Base-by-base conservation (phyloP, 2,113 vertebrate genomes). In the Butorides virescens region DNA sequence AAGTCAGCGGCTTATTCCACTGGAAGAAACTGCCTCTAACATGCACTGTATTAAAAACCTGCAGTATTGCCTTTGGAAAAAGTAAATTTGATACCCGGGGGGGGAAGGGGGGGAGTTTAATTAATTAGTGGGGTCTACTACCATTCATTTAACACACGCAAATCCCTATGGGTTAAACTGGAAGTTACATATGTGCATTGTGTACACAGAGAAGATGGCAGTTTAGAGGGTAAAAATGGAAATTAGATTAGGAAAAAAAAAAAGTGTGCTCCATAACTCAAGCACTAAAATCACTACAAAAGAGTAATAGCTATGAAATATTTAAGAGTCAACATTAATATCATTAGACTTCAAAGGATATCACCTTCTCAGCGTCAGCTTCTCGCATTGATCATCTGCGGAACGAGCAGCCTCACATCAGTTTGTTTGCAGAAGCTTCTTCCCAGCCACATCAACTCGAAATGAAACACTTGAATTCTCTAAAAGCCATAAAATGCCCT, bases 301-400 rank as follows among this genome's bases (percentile, higher is more conserved):
- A 95, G 72, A 86, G 53, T 86, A 92, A 76, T 67, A 72, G 88
- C 91, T 78, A 90, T 91, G 79, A 92, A 95, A 94, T 93, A 94
- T 93, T 96, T 89, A 95, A 81, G 61, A 94, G 80, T 72, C 86
- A 94, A 93, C 73, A 84, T 89, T 96, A 94, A 92, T 88, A 95
- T 78, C 79, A 90, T 94, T 86, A 91, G 79, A 94, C 93, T 89
- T 95, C 95, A 95, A 93, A 96, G 79, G 61, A 65, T 30, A 92
- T 71, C 94, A 94, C 92, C 93, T 96, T 84, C 73, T 78, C 86
- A 84, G 88, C 0, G 5, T 65, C 92, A 93, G 79, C 92, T 92
- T 91, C 86, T 86, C 1, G 8, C 72, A 77, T 20, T 56, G 93
- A 96, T 93, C 79, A 91, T 78, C 88, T 88, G 72, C 7, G 11